Conservation (phyloP, 2,888 invertebrate genomes). For the Plebejus melissa region DNA sequence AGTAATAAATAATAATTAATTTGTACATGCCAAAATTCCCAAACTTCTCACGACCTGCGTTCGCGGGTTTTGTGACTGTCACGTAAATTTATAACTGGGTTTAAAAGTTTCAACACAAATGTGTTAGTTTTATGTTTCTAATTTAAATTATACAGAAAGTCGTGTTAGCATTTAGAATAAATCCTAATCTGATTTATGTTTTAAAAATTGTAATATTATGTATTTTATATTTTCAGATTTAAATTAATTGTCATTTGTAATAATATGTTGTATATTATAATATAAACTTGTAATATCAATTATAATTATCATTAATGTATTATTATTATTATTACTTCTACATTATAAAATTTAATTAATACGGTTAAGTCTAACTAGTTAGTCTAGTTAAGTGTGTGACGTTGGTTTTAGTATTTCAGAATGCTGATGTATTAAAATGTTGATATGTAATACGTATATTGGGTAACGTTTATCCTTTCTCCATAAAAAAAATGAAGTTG, state of each 20-base stretch:
- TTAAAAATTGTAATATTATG: not conserved
- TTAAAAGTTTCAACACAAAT: constrained; percentile 22
- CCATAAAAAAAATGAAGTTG: not conserved
- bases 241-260: too few species aligned
- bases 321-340: too few species aligned
- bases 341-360: too few species aligned
- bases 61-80: constrained; percentile 14
- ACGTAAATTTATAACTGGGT: constrained; percentile 21
- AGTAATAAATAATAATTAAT: not conserved
- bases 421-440: too few species aligned
- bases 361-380: too few species aligned
- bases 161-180: constrained; percentile 16
- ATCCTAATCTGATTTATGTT: not conserved
- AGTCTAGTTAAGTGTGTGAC: too few species aligned
- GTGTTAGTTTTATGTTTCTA: constrained; percentile 23
- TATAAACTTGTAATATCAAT: too few species aligned
- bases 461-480: not conserved
- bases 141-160: constrained; percentile 15
- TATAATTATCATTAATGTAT: too few species aligned
- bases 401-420: too few species aligned
- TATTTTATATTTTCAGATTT: not conserved
- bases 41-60: constrained; percentile 1
- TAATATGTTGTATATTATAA: too few species aligned
- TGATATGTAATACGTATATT: too few species aligned
- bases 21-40: not conserved